A percentile compares a stretch with the other conserved stretches of the same genome.
Conservation (phyloP, 2,113 vertebrate species). For the Heterotis niloticus region DNA sequence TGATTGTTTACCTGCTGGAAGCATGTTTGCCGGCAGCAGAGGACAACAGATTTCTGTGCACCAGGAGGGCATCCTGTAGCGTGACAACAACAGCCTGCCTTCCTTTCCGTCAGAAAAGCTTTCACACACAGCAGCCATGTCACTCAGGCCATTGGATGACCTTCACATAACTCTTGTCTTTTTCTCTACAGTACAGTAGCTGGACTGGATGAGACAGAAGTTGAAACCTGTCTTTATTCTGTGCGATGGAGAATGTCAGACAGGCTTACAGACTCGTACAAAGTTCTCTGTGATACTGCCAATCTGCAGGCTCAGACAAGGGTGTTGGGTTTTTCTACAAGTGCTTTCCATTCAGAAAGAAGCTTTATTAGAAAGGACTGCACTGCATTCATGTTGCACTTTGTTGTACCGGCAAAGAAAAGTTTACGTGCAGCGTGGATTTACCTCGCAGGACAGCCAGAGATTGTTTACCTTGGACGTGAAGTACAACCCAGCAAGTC, state of each 20-base stretch:
- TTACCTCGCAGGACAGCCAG: not conserved
- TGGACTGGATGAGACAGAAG: not conserved
- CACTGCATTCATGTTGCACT: not conserved
- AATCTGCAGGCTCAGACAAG: too few relatives aligned
- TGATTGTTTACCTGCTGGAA: constrained; percentile 12
- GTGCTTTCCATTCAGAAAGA: not conserved
- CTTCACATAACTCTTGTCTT: not conserved
- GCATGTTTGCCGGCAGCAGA: constrained; percentile 49
- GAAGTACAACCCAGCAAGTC: not conserved
- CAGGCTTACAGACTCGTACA: not conserved
- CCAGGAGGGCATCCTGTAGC: not conserved
- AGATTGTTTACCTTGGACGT: constrained; percentile 9
- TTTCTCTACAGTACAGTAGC: not conserved
- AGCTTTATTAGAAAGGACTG: not conserved
- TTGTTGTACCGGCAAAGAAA: not conserved
- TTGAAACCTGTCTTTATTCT: not conserved
- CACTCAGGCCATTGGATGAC: not conserved
- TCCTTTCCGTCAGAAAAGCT: not conserved
- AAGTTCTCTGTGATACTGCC: not conserved
- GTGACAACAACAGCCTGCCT: not conserved
- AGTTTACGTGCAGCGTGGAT: not conserved
- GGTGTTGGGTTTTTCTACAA: not conserved
- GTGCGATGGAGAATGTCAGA: not conserved
- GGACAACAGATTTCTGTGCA: constrained; percentile 42
- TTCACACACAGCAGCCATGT: not conserved